Conservation (phyloP, 2,888 invertebrate genomes). For the Dynastes hyllus region DNA sequence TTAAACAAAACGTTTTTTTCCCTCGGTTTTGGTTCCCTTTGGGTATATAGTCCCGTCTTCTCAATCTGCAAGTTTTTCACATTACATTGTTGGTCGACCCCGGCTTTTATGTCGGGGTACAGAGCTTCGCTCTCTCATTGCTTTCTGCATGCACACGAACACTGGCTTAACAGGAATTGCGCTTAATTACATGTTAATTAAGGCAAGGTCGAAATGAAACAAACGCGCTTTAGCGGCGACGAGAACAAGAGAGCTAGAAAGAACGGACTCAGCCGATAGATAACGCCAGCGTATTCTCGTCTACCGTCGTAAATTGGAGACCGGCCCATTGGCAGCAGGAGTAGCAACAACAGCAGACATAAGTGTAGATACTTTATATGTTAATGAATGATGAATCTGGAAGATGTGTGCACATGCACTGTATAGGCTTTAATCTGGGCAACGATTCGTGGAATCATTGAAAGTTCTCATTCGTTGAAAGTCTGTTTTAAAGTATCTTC, state of each 20-base stretch:
- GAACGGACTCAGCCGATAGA: constrained; percentile 48
- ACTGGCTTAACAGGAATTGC: constrained; percentile 60
- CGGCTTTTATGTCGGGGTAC: no score
- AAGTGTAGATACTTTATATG: constrained; percentile 61
- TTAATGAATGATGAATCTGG: constrained; percentile 60
- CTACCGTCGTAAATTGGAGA: constrained; percentile 60
- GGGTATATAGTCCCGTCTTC: no score
- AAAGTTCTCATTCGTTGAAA: neutral
- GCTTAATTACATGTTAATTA: constrained; percentile 67
- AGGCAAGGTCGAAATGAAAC: constrained; percentile 56
- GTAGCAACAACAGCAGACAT: constrained; percentile 62
- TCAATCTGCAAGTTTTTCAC: no score
- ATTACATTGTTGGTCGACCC: no score
- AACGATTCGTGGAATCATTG: constrained; percentile 12
- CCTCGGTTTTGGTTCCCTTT: no score
- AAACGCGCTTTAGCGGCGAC: constrained; percentile 25
- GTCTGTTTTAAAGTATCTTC: neutral
- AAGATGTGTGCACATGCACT: constrained; percentile 56
- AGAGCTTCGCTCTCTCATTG: no score
- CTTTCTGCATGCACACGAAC: constrained; percentile 1
- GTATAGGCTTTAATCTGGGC: constrained; percentile 60
- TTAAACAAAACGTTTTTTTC: no score
- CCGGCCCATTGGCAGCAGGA: constrained; percentile 57
- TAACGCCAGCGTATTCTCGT: constrained; percentile 52
- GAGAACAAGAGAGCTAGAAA: constrained; percentile 33